Evolutionary conservation across 2,113 vertebrate genomes (phyloP).

Genomic region (Axis porcinus): DNA sequence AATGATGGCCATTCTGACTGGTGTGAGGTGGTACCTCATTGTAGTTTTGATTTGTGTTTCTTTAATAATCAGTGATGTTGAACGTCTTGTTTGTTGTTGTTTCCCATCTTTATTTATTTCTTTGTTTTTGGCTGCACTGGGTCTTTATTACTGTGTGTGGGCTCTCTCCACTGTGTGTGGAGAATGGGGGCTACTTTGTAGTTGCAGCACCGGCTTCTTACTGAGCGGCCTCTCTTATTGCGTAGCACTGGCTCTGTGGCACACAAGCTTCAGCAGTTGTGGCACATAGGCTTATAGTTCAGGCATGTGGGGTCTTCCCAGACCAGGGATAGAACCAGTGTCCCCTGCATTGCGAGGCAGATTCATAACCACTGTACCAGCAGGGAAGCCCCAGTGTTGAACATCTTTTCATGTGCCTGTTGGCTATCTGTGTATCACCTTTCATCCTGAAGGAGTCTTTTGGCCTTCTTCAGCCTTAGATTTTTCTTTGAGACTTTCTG

Average conservation of each 20-base stretch:
- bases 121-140: not conserved
- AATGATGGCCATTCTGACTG: not conserved
- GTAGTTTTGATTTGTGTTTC: not conserved
- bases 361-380: not conserved
- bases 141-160: not conserved
- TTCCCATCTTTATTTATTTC: not conserved
- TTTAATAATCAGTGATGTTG: not conserved
- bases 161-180: not conserved
- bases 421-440: not conserved
- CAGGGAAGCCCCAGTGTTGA: not conserved
- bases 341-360: not conserved
- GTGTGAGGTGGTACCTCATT: not conserved
- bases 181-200: not conserved
- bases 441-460: not conserved
- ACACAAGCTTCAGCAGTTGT: not conserved
- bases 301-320: not conserved
- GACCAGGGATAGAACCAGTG: not conserved
- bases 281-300: not conserved
- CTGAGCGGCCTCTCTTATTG: not conserved
- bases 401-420: not conserved
- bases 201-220: rapidly evolving
- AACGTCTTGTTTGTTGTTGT: not conserved
- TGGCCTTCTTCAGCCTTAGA: not conserved
- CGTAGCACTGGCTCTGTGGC: not conserved
- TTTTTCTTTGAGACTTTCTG: not conserved